Conservation (phyloP, 1,140 invertebrate species). For the Carposina sasakii region DNA sequence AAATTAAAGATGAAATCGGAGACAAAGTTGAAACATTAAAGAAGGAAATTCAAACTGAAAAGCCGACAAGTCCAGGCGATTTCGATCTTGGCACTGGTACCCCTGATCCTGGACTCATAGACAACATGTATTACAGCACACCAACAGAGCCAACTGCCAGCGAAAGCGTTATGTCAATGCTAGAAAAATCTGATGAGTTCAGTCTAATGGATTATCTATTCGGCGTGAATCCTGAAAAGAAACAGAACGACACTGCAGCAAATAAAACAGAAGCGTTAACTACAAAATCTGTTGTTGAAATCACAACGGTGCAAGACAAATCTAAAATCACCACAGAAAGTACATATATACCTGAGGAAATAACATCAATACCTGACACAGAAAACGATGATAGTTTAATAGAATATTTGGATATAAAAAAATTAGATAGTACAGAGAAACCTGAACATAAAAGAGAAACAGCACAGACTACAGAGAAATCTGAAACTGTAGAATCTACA, state of each 20-base stretch:
- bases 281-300: slow-evolving; percentile 6
- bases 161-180: slow-evolving; percentile 16
- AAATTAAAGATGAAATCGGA: slow-evolving; percentile 13
- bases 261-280: slow-evolving; percentile 10
- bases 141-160: slow-evolving; percentile 39
- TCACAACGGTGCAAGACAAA: slow-evolving; percentile 29
- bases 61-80: slow-evolving; percentile 39
- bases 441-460: slow-evolving; percentile 25
- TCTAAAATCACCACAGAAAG: slow-evolving; percentile 50
- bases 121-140: slow-evolving; percentile 37
- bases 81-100: slow-evolving; percentile 62
- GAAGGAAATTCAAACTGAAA: slow-evolving; percentile 32
- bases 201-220: slow-evolving; percentile 65
- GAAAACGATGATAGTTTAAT: slow-evolving; percentile 5
- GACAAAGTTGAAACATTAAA: slow-evolving; percentile 20
- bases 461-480: slow-evolving; percentile 14
- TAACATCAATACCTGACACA: slow-evolving; percentile 34
- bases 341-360: slow-evolving; percentile 56
- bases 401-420: slow-evolving; percentile 29
- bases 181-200: slow-evolving; percentile 50
- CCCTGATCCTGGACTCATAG: slow-evolving; percentile 49
- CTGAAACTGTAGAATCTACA: slow-evolving; percentile 35
- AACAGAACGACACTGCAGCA: slow-evolving; percentile 13
- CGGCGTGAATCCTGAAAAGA: slow-evolving; percentile 37
- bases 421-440: slow-evolving; percentile 18